Base-by-base conservation (phyloP, 2,888 invertebrate species). In the Agriotes lineatus region DNA sequence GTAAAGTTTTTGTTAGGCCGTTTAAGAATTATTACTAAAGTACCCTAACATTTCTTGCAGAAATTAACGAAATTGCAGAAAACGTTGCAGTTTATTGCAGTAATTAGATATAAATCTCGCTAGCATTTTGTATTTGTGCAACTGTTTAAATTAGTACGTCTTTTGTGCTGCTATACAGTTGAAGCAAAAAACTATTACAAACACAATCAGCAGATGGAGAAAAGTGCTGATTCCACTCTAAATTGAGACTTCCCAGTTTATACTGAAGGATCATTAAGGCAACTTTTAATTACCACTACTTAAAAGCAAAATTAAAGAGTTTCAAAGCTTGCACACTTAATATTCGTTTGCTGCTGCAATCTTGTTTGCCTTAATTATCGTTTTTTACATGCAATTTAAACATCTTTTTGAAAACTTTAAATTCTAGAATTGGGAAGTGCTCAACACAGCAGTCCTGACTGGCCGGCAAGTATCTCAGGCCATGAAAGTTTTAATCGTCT, bases 391-490 rank as follows among this genome's bases (percentile, higher is more conserved):
- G n/a, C n/a, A n/a, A n/a, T n/a, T n/a, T n/a, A n/a, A n/a, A n/a
- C n/a, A 7, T 25, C 25, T 3, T 7, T 25, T 7, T 25, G 25
- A 3, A 25, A 25, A 25, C 25, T 25, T 25, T 25, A 25, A 25
- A 25, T 25, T 25, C 57, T 86, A 97, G 96, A 96, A 95, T 83
- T 95, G 94, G 92, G 96, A 97, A 85, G 91, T 98, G 35, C 89
- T 98, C 85, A 98, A 98, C 86, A 96, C 96, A 1, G 98, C 97
- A 0, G 95, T 97, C 69, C 87, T 98, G 80, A 97, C 97, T 4
- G 97, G 97, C 0, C 91, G 94, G 57, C 96, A 96, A 85, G 96
- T 97, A 70, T 95, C 96, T 1, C 96, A 96, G 79, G 95, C 96
- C 12, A 94, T 98, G 93, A 95, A 96, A 85, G 95, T 98, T 75